Percentiles rank a stretch among this genome's conserved stretches.
phyloP scores from a whole-genome alignment of 1,140 invertebrate species.

The Catajapyx aquilonaris region DNA sequence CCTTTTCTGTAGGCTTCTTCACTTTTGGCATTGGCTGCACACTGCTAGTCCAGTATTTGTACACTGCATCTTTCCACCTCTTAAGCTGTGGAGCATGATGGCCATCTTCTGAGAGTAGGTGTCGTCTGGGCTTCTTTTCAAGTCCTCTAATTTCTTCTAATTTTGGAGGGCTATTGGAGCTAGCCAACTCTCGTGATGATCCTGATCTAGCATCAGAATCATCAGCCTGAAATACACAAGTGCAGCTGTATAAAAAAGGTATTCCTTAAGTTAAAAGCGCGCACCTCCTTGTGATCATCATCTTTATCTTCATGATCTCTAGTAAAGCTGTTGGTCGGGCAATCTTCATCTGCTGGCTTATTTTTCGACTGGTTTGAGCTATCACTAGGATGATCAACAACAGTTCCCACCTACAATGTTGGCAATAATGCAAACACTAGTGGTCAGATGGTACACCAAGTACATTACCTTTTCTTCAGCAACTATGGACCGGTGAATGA shows the following conservation, averaged over 20 bases:
- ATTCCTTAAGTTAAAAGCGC: too few species aligned
- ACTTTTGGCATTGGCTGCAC: slow-evolving; percentile 37
- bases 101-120: too few species aligned
- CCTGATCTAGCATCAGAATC: too few species aligned
- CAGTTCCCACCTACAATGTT: slow-evolving; percentile 19
- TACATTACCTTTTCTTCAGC: slow-evolving; percentile 15
- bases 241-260: too few species aligned
- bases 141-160: too few species aligned
- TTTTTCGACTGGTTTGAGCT: slow-evolving; percentile 17
- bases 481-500: slow-evolving; percentile 32
- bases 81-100: too few species aligned
- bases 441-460: not conserved
- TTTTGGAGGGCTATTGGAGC: too few species aligned
- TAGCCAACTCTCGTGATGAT: too few species aligned
- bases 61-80: slow-evolving; percentile 46
- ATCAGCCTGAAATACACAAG: too few species aligned
- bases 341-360: slow-evolving; percentile 11
- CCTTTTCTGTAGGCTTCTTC: slow-evolving; percentile 55
- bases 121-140: too few species aligned
- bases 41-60: slow-evolving; percentile 44
- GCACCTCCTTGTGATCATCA: too few species aligned
- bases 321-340: slow-evolving; percentile 4
- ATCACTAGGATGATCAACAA: slow-evolving; percentile 37
- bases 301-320: too few species aligned
- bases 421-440: not conserved